Evolutionary conservation across 2,797 vertebrate species (phyloP).

Genomic region (Falco naumanni): DNA sequence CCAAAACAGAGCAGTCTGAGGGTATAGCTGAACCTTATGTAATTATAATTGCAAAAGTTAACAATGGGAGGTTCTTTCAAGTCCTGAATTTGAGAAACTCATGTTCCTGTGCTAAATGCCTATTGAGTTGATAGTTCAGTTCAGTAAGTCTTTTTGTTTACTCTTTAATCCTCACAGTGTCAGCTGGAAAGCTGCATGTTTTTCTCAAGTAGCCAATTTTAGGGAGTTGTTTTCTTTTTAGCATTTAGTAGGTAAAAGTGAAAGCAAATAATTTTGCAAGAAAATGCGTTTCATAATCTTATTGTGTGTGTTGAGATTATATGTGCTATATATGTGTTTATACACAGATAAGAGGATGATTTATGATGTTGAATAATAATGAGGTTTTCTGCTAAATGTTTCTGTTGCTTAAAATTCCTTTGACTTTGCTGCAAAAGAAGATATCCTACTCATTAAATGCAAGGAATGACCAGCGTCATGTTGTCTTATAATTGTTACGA

Average conservation of each 20-base stretch:
- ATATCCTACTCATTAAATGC: neutral
- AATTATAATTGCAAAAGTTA: neutral
- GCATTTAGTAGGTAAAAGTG: neutral
- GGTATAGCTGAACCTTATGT: neutral
- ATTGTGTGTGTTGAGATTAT: neutral
- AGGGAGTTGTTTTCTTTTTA: neutral
- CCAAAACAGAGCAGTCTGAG: neutral
- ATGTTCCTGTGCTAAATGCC: neutral
- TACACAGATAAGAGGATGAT: neutral
- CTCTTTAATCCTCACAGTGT: neutral
- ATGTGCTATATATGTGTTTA: neutral
- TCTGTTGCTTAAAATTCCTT: neutral
- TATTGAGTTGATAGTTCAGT: neutral
- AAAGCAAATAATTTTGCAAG: neutral
- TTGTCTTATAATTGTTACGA: neutral
- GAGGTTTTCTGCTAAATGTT: neutral
- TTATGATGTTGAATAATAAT: neutral
- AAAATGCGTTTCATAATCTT: neutral
- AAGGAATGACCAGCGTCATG: neutral
- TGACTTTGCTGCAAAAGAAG: neutral
- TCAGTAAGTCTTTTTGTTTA: constrained; percentile 20
- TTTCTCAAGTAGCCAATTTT: neutral
- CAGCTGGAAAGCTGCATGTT: neutral
- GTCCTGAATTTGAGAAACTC: neutral
- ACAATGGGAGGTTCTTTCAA: neutral